Base-by-base conservation (phyloP, 2,888 invertebrate species). In the Empis stercorea region DNA sequence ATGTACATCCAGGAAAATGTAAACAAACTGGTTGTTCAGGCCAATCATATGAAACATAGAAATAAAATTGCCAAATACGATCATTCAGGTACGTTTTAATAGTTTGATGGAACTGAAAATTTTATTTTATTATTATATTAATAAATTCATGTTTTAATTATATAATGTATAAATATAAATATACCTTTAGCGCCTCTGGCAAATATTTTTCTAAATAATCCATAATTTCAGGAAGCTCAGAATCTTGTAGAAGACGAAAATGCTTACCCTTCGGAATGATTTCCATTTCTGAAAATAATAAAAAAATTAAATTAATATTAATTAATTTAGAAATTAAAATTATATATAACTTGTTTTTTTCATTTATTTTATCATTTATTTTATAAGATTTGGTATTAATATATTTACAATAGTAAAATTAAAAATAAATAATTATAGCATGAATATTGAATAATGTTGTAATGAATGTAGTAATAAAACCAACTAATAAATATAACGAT, bases 21-120 rank as follows among this genome's bases (percentile, higher is more conserved):
- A 87, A 73, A 64, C 86, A 82, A 64, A 88, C 82, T 58, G 85
- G 83, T 60, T 84, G 80, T 59, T 86, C 84, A 48, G 88, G 88
- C 88, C 88, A 88, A 70, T 78, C 81, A 71, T 87, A 86, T 62
- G 85, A 80, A 67, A 88, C 85, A 80, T 88, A 88, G 76, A 88
- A 88, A 73, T 86, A 76, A 74, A 88, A 88, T 69, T 88, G 81
- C 88, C 88, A 88, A 71, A 88, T 84, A 65, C 81, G 81, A 73
- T 88, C 85, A 74, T 81, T 82, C 71, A 85, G 78, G 77, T 83
- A 87, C 73, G 88, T 88, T 76, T 83, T 80, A 70, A 88, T 78
- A 66, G 88, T 88, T 76, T 88, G 87, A 73, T 88, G 88, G 75
- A 88, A 87, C 88, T 88, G 73, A 41, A 78, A 78, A 58, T 52